Evolutionary conservation across 2,797 vertebrate genomes (phyloP), one percentile per base, ranked within the genome.

Genomic region (Manis crassicaudata): DNA sequence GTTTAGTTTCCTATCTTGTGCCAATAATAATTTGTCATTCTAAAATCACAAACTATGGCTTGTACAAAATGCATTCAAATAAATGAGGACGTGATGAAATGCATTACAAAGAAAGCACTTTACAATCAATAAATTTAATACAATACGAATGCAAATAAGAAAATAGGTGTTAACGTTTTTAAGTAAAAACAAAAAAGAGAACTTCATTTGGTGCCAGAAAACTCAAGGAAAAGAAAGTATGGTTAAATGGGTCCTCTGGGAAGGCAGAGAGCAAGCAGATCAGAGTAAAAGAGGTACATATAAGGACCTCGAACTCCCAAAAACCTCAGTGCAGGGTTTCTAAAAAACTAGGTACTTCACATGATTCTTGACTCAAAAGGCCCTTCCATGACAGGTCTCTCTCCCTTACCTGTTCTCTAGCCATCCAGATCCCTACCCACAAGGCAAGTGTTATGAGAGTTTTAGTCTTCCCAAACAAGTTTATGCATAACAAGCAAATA

Each of bases 91-190:
- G 21, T 92, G 65, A 37, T 40, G 0, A 35, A 84, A 84, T 56
- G 18, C 14, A 81, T 25, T 46, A 81, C 70, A 87, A 2, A 58
- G 43, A 92, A 88, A 60, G 50, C 40, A 93, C 27, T 62, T 54
- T n/a, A 50, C 17, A 60, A 75, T 56, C 72, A 84, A 88, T 87
- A 86, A 43, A 76, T 62, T 82, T 85, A 89, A 79, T 20, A 86
- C 56, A 88, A 54, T 43, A 3, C 56, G 89, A 92, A 84, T 37
- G 52, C 40, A 95, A 97, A 92, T 72, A 83, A 62, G 68, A 68
- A 94, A 82, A 86, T 3, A 35, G 7, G 27, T 75, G 58, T 81
- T 54, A 82, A 75, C 16, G 50, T 23, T 75, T 79, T 62, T 56
- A 62, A 86, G 37, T 32, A 70, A 92, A 82, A 52, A 62, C 46